Evolutionary conservation across 2,888 invertebrate genomes (phyloP).

Genomic region (Lasioglossum villosulum): DNA sequence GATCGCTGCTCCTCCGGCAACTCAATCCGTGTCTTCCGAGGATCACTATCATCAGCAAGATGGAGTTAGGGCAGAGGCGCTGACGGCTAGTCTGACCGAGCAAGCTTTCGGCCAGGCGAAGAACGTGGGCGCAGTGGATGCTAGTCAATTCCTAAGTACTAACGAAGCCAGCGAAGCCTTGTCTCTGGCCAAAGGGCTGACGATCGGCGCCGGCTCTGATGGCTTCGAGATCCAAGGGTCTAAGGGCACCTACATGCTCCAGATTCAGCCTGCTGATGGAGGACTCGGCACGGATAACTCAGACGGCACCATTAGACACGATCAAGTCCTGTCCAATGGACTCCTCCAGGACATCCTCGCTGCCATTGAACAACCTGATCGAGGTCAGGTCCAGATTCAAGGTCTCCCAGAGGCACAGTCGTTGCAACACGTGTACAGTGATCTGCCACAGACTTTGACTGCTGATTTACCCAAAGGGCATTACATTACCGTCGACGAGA

Average conservation of each 20-base stretch:
- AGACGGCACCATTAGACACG: slow-evolving; percentile 87
- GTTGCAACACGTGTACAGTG: slow-evolving; percentile 70
- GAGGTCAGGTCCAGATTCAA: slow-evolving; percentile 75
- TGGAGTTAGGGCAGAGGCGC: slow-evolving; percentile 71
- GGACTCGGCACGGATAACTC: slow-evolving; percentile 84
- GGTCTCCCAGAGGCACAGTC: slow-evolving; percentile 72
- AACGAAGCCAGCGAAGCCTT: slow-evolving; percentile 78
- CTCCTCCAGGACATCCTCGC: slow-evolving; percentile 92
- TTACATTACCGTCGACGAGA: slow-evolving; percentile 52
- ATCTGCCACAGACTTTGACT: slow-evolving; percentile 61
- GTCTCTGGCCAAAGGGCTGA: slow-evolving; percentile 76
- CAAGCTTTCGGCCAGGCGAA: slow-evolving; percentile 75
- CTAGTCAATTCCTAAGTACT: slow-evolving; percentile 75
- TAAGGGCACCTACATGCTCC: slow-evolving; percentile 89
- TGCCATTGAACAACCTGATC: slow-evolving; percentile 91
- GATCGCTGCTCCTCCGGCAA: slow-evolving; percentile 38
- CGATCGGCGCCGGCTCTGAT: slow-evolving; percentile 72
- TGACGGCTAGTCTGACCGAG: slow-evolving; percentile 75
- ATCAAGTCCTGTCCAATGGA: slow-evolving; percentile 91
- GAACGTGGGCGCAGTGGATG: slow-evolving; percentile 74
- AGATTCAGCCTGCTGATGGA: slow-evolving; percentile 90
- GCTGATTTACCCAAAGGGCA: slow-evolving; percentile 48
- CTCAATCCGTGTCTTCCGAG: slow-evolving; percentile 51
- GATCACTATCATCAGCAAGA: slow-evolving; percentile 62
- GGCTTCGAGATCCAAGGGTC: slow-evolving; percentile 85